Evolutionary conservation across 2,888 invertebrate species (phyloP), one percentile per base, ranked within the genome.

Genomic region (Mystacides longicornis): DNA sequence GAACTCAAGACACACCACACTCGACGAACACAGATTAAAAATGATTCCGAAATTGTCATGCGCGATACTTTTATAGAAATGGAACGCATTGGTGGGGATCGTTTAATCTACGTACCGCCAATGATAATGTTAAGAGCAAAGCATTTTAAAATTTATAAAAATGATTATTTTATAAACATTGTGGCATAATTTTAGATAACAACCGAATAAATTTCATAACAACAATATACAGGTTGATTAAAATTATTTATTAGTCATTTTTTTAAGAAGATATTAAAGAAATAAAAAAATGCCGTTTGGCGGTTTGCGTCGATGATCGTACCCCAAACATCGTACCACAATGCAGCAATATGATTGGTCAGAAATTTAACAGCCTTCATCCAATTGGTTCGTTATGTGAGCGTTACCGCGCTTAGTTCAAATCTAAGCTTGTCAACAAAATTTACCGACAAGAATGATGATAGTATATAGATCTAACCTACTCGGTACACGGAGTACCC

Each of bases 11-110:
- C 50, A 42, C 55, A 33, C 48, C 58, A 45, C 27, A 37, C 50
- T 20, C 31, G 7, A 43, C 48, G 55, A 31, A 14, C 23, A 43
- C 22, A 52, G 47, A 53, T 52, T 37, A 47, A 46, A 55, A 49
- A 51, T 58, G 58, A 53, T 56, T 49, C 49, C 47, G 50, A 49
- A 56, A 56, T 49, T 50, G 54, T 37, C 52, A 52, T 47, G 54
- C 57, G 54, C 53, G 45, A 16, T 27, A 49, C 21, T 59, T 59
- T 46, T 59, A 59, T 61, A 49, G 18, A 49, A 55, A 23, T 45
- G 42, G 14, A 9, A 22, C 47, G 43, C 42, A 37, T 16, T 20
- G 46, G 47, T 47, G 55, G 58, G 50, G 58, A 45, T 49, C 54
- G 51, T 22, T 52, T 14, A 23, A 50, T 52, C 45, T 23, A 49